phyloP scores from a whole-genome alignment of 1,140 invertebrate species.

The Drosophila ambigua region DNA sequence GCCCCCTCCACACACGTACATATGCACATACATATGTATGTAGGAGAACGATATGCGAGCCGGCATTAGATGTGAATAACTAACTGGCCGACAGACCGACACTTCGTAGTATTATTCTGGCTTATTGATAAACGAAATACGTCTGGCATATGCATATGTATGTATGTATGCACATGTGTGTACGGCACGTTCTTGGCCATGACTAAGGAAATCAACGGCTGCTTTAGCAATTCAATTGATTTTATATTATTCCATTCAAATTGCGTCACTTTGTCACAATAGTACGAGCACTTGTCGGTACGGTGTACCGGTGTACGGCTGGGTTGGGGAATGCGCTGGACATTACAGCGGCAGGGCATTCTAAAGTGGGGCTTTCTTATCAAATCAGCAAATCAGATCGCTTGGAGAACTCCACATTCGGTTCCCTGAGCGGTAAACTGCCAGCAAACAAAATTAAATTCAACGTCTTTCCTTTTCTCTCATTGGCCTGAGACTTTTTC shows the following conservation, averaged over 20 bases:
- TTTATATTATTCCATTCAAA: slow-evolving; percentile 12
- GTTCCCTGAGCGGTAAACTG: neutral
- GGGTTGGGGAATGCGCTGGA: slow-evolving; percentile 3
- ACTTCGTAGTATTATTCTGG: slow-evolving; percentile 35
- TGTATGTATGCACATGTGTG: neutral
- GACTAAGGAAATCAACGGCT: slow-evolving; percentile 27
- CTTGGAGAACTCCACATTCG: too few relatives aligned
- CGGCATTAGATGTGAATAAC: slow-evolving; percentile 30
- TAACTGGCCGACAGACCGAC: slow-evolving; percentile 13
- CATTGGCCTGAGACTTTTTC: neutral
- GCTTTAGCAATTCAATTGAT: slow-evolving; percentile 5
- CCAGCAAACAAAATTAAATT: slow-evolving; percentile 21
- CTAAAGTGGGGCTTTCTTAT: slow-evolving; percentile 18
- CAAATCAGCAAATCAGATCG: slow-evolving; percentile 15
- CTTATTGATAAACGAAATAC: slow-evolving; percentile 54
- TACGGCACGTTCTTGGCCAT: slow-evolving; percentile 20
- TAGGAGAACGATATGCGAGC: slow-evolving; percentile 6
- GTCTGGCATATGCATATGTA: neutral
- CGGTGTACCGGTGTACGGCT: neutral
- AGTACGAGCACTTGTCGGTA: too few relatives aligned
- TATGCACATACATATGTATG: neutral
- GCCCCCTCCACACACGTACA: neutral
- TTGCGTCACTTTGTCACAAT: slow-evolving; percentile 8
- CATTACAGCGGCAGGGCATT: neutral
- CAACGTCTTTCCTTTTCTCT: slow-evolving; percentile 27